phyloP scores from a whole-genome alignment of 2,888 invertebrate species.

The Euspilapteryx auroguttella region DNA sequence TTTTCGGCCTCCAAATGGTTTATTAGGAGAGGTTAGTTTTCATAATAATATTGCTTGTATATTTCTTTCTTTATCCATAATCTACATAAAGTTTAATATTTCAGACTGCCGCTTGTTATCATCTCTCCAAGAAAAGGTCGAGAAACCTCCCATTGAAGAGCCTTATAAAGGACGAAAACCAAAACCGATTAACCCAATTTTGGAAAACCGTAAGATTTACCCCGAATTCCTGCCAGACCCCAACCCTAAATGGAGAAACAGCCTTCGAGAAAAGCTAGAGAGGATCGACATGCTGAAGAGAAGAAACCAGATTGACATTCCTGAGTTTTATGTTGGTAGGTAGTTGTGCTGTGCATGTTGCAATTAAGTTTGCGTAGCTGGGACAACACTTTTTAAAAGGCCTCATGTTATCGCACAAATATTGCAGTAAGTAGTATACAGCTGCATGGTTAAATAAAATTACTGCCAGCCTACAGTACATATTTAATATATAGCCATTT shows the following conservation, averaged over 20 bases:
- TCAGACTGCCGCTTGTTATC: slow-evolving; percentile 32
- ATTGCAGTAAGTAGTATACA: too few relatives aligned
- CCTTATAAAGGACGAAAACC: slow-evolving; percentile 12
- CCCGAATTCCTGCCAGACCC: slow-evolving; percentile 94
- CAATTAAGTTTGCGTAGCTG: neutral
- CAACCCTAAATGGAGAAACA: slow-evolving; percentile 74
- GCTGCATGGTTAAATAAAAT: too few relatives aligned
- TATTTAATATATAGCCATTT: too few relatives aligned
- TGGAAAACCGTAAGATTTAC: slow-evolving; percentile 71
- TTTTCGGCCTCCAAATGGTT: slow-evolving; percentile 32
- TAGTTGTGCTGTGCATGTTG: slow-evolving; percentile 6
- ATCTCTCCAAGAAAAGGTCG: slow-evolving; percentile 24
- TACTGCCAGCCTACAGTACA: too few relatives aligned
- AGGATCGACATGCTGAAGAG: slow-evolving; percentile 90
- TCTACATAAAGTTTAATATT: too few relatives aligned
- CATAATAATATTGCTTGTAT: too few relatives aligned
- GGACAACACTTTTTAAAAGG: too few relatives aligned
- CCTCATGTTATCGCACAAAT: too few relatives aligned
- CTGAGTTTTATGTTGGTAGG: slow-evolving; percentile 97
- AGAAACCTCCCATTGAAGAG: slow-evolving; percentile 11
- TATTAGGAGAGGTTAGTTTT: slow-evolving; percentile 34
- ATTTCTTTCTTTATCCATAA: too few relatives aligned
- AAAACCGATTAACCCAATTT: slow-evolving; percentile 20
- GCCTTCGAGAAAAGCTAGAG: slow-evolving; percentile 84
- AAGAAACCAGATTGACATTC: slow-evolving; percentile 79